phyloP scores from a whole-genome alignment of 2,888 invertebrate species.

The Diloba caeruleocephala region DNA sequence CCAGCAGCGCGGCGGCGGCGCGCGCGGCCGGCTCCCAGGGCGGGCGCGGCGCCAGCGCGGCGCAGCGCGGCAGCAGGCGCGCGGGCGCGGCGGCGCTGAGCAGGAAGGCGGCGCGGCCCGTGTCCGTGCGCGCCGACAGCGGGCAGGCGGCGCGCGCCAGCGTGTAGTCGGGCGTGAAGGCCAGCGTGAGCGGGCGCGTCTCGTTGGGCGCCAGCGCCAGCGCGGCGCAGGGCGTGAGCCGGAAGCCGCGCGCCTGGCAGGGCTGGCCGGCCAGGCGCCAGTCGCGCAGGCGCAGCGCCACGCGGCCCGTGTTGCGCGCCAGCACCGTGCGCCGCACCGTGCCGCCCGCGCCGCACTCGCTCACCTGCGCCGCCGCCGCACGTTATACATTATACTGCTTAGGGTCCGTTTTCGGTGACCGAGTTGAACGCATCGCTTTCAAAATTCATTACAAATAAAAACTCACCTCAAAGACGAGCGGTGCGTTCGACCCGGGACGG shows the following conservation, averaged over 20 bases:
- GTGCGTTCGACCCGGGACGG: conserved; percentile 93
- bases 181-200: conserved; percentile 68
- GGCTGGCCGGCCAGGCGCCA: conserved; percentile 72
- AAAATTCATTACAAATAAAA: too few relatives aligned
- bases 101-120: conserved; percentile 60
- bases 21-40: conserved; percentile 62
- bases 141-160: conserved; percentile 65
- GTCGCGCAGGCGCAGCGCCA: conserved; percentile 92
- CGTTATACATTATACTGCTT: too few relatives aligned
- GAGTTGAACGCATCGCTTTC: too few relatives aligned
- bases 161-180: conserved; percentile 75
- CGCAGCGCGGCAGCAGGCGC: conserved; percentile 64
- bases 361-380: conserved; percentile 92
- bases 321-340: conserved; percentile 86
- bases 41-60: conserved; percentile 73
- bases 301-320: conserved; percentile 95
- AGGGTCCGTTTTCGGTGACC: too few relatives aligned
- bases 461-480: conserved; percentile 93
- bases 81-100: conserved; percentile 66
- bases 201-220: conserved; percentile 73
- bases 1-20: conserved; percentile 59
- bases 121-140: conserved; percentile 62
- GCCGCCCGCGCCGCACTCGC: conserved; percentile 88
- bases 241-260: conserved; percentile 78
- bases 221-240: conserved; percentile 73